Evolutionary conservation across 2,797 vertebrate genomes (phyloP).

Genomic region (Acanthurus leucopareius): DNA sequence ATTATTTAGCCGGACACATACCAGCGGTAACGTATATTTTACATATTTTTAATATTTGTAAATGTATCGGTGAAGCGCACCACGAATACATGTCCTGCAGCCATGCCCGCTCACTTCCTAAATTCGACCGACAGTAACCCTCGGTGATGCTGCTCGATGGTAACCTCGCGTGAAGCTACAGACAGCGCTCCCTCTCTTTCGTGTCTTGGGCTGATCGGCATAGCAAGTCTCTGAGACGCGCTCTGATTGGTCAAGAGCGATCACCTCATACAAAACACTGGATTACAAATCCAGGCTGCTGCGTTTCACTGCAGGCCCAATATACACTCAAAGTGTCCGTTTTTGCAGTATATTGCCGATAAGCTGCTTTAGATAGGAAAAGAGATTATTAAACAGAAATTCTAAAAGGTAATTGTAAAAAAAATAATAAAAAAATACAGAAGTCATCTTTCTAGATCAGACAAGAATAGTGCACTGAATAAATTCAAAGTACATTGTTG

Average conservation of each 20-base stretch:
- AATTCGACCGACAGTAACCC: constrained; percentile 85
- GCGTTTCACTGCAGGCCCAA: constrained; percentile 46
- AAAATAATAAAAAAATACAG: not conserved
- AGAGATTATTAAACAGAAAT: too few species aligned
- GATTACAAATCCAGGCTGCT: constrained; percentile 76
- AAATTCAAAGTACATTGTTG: not conserved
- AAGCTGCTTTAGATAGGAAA: not conserved
- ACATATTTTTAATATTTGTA: not conserved
- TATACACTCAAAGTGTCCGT: not conserved
- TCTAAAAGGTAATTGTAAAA: too few species aligned
- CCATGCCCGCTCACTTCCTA: not conserved
- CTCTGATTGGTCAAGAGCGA: constrained; percentile 92
- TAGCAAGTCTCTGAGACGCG: constrained; percentile 77
- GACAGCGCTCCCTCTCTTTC: constrained; percentile 73
- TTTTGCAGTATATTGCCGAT: not conserved
- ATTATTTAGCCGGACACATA: too few species aligned
- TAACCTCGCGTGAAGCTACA: constrained; percentile 85
- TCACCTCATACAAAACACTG: constrained; percentile 94
- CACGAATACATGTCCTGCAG: not conserved
- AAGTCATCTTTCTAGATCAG: not conserved
- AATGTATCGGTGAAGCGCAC: constrained; percentile 8
- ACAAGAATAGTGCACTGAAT: not conserved
- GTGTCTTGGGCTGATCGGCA: constrained; percentile 77
- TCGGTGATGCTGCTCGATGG: constrained; percentile 80
- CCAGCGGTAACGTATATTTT: not conserved